Evolutionary conservation across 1,140 invertebrate species (phyloP).

Genomic region (Hylaeus volcanicus): DNA sequence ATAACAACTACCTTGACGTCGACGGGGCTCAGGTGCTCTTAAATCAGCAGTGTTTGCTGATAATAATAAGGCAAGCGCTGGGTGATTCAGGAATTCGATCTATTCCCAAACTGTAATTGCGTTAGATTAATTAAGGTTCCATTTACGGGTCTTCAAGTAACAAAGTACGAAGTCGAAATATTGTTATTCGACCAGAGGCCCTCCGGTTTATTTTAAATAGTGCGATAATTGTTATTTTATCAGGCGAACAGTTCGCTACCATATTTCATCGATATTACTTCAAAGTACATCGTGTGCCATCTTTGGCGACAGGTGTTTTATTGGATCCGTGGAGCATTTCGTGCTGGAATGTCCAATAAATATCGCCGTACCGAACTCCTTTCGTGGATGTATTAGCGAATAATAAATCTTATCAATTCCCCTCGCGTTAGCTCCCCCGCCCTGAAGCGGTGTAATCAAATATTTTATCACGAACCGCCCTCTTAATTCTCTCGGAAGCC

Average conservation of each 20-base stretch:
- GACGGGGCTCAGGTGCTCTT: no score
- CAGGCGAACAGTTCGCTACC: not conserved
- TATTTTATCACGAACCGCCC: constrained; percentile 15
- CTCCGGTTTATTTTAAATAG: no score
- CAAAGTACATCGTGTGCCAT: not conserved
- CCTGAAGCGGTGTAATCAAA: constrained; percentile 10
- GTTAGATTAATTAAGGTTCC: no score
- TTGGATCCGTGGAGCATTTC: not conserved
- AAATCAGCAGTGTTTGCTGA: no score
- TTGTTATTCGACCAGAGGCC: no score
- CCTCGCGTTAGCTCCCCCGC: not conserved
- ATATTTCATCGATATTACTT: not conserved
- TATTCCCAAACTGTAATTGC: no score
- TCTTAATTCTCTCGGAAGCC: constrained; percentile 2
- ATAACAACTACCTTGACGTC: no score
- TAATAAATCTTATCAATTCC: not conserved
- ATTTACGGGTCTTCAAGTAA: no score
- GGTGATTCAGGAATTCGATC: no score
- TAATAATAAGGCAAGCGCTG: no score
- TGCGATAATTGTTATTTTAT: not conserved
- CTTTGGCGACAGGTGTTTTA: not conserved
- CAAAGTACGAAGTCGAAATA: no score
- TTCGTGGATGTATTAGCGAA: not conserved
- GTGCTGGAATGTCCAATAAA: not conserved
- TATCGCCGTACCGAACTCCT: not conserved